Evolutionary conservation across 64 coral and sea anemone species (phyloP), one percentile per base, ranked within the genome.

Genomic region (Platygyra sinensis): DNA sequence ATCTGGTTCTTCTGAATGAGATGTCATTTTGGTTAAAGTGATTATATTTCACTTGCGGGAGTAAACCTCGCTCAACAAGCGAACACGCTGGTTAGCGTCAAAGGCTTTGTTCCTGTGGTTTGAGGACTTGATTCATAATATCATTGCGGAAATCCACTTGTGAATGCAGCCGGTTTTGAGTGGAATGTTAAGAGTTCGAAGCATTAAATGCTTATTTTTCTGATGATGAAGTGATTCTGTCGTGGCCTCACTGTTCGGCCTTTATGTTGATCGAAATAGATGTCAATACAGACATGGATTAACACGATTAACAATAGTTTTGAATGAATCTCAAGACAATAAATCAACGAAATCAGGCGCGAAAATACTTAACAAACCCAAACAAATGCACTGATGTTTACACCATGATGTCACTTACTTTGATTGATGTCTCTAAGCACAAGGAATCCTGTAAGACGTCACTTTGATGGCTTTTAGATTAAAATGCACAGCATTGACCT

Each of bases 271-370:
- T n/a, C 39, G 33, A 10, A 50, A 24, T 20, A 24, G 49, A 77
- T 29, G 15, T 14, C 50, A 30, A 50, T 16, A 57, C 76, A 54
- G 24, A 79, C 42, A 24, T 25, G 76, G 24, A 59, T 57, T 27
- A 57, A 79, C 49, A 79, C 51, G 24, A 59, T 57, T 27, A 57
- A 79, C 49, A 79, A 79, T 57, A 77, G 42, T 52, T 77, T 46
- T 77, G 17, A 77, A 77, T 77, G 39, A 77, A 77, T 20, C 8
- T 79, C 20, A 54, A 25, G 22, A 69, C 24, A 55, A 59, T 79
- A 27, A 79, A 15, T 79, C 51, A 27, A 59, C 25, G 51, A 10
- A 57, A 57, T 15, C 49, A 29, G 11, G 24, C 46, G 46, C 24
- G 11, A 79, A 79, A 52, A 79, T 24, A 54, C 22, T 13, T 30